Conservation (phyloP, 2,888 invertebrate species). For the Drosophila percnosoma region DNA sequence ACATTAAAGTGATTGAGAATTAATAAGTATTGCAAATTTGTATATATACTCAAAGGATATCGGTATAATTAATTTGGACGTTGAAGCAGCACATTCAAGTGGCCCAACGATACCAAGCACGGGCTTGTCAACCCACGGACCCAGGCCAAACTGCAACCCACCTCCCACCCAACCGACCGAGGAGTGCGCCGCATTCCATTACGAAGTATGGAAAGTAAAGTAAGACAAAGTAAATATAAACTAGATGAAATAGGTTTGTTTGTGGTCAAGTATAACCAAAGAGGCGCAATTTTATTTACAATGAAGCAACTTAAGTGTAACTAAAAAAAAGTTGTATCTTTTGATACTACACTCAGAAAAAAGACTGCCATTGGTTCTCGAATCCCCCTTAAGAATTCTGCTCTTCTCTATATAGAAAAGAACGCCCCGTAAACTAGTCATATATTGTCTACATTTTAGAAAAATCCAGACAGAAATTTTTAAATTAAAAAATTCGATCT, state of each 20-base stretch:
- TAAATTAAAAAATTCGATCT: neutral
- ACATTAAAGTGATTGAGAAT: neutral
- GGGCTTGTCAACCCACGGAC: no score
- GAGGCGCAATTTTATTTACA: neutral
- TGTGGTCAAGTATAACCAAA: neutral
- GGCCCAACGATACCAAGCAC: no score
- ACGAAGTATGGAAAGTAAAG: no score
- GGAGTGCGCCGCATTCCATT: no score
- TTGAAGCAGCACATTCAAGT: no score
- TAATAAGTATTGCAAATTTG: neutral
- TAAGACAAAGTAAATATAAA: neutral
- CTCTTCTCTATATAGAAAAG: neutral
- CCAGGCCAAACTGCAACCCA: no score
- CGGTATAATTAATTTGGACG: no score
- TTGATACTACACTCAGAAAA: neutral
- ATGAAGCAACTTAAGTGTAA: neutral
- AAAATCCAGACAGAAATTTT: neutral
- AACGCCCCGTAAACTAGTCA: neutral
- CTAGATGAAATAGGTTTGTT: neutral
- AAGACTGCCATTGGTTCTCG: neutral
- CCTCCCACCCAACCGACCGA: no score
- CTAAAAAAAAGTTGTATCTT: neutral
- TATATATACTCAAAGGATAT: no score
- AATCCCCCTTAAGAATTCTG: neutral
- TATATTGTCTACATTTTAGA: no score